These are phyloP conservation scores for Troides aeacus DNA, from an alignment of 2,888 invertebrate species.

Conservation along the genomic window DNA sequence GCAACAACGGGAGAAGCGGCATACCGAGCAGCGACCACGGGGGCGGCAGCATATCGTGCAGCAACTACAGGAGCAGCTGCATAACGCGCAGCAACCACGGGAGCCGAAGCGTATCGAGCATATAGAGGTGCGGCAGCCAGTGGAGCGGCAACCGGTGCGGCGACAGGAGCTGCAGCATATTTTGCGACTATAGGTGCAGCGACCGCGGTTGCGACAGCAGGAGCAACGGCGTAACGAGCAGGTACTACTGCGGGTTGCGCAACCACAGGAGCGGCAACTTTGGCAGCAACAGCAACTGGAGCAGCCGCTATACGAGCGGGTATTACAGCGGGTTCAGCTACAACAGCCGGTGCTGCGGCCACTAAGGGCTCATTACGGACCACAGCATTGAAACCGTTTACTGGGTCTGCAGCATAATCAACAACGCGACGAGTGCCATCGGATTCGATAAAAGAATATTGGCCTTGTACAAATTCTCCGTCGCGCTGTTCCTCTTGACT, in stretches of 20 bases:
- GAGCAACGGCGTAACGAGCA: slow-evolving; percentile 47
- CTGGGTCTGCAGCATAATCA: slow-evolving; percentile 65
- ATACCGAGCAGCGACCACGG: slow-evolving; percentile 35
- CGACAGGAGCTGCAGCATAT: slow-evolving; percentile 40
- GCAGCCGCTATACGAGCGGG: slow-evolving; percentile 49
- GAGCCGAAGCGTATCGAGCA: slow-evolving; percentile 35
- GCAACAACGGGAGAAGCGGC: slow-evolving; percentile 37
- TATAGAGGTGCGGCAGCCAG: slow-evolving; percentile 33
- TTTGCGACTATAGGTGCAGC: slow-evolving; percentile 44
- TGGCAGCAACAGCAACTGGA: slow-evolving; percentile 41
- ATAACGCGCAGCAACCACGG: slow-evolving; percentile 33
- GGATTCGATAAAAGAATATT: slow-evolving; percentile 66
- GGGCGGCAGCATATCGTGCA: slow-evolving; percentile 34
- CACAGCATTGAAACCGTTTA: slow-evolving; percentile 69
- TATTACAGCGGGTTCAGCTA: slow-evolving; percentile 56
- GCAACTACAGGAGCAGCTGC: slow-evolving; percentile 34
- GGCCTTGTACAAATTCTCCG: slow-evolving; percentile 76
- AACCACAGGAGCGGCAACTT: slow-evolving; percentile 59
- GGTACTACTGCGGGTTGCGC: slow-evolving; percentile 61
- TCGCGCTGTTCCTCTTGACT: slow-evolving; percentile 74
- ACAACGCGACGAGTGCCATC: slow-evolving; percentile 69
- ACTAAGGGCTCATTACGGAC: slow-evolving; percentile 66
- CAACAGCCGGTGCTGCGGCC: slow-evolving; percentile 57
- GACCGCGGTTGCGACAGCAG: slow-evolving; percentile 40
- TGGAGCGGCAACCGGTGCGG: slow-evolving; percentile 31